Base-by-base conservation (phyloP, 2,797 vertebrate genomes). In the Sebastes minor region DNA sequence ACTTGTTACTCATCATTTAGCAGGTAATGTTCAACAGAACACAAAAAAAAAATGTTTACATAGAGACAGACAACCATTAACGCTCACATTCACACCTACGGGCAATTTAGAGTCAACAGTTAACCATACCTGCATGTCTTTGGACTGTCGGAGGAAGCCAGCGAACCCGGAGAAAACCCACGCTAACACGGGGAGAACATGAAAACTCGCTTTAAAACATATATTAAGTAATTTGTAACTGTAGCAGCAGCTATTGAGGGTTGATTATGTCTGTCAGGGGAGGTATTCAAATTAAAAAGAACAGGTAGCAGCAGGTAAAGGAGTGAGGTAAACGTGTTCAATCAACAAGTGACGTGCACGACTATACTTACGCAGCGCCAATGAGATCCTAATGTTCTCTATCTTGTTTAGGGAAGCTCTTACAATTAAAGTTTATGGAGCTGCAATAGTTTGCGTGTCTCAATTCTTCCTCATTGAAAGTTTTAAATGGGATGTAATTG, bases 401-500 rank as follows among this genome's bases (percentile, higher is more conserved):
- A 11, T 80, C 63, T 79, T 80, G 68, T 86, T 88, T 70, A 81
- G 72, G 53, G 27, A 82, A 69, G 71, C 70, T 64, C 55, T 69
- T 55, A 78, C 83, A 87, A 88, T 91, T 87, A 92, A 88, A 88
- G 79, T 92, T 89, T 86, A 88, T 89, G 80, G 78, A 72, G 80
- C 87, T 52, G n/a, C 71, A 75, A 70, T 84, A 74, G 80, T 87
- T 87, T 77, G 67, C 73, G 71, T 72, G 72, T 82, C 75, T 85
- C 74, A 81, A 18, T 73, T 85, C 73, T 80, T 87, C 70, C 82
- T 83, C 80, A 85, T 82, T 82, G 82, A 80, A 91, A 84, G 82
- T 89, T 90, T 88, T 88, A 88, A 90, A 88, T 81, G 67, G 80
- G 78, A 80, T 86, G 84, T 91, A 91, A 94, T 92, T 90, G 86